Conservation (phyloP, 1,140 invertebrate species). For the Zophobas atratus region DNA sequence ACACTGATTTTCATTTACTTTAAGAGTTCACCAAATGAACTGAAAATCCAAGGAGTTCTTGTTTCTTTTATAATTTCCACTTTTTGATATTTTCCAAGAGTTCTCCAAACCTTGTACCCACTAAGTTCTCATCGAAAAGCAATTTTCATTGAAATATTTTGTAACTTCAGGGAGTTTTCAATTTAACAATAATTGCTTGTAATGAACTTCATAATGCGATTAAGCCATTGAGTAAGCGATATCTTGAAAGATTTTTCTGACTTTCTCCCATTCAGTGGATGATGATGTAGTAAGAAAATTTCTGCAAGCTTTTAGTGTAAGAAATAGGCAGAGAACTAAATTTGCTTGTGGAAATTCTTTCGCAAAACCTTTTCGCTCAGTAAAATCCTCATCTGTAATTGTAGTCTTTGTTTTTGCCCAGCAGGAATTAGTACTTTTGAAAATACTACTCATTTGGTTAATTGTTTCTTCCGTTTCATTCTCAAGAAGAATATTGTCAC, state of each 20-base stretch:
- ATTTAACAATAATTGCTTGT: background rate
- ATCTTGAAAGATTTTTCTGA: background rate
- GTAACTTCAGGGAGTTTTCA: background rate
- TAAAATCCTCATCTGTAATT: background rate
- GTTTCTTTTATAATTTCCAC: no score
- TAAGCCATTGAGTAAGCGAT: background rate
- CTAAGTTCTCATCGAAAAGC: background rate
- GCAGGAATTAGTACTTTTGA: background rate
- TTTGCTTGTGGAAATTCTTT: background rate
- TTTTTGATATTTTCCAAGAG: no score
- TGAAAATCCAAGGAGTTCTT: no score
- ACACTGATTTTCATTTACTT: no score
- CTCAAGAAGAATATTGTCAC: background rate
- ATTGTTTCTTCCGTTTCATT: background rate
- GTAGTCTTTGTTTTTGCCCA: background rate
- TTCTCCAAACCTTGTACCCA: slow-evolving; percentile 6
- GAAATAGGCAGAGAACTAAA: background rate
- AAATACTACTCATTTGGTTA: background rate
- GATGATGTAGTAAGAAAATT: background rate
- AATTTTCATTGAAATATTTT: slow-evolving; percentile 1
- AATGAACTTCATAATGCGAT: background rate
- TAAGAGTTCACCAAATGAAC: no score
- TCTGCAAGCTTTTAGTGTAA: background rate
- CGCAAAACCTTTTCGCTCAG: background rate
- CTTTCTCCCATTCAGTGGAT: background rate